phyloP scores from a whole-genome alignment of 1,140 invertebrate genomes.

The Scaptomyza graminum region DNA sequence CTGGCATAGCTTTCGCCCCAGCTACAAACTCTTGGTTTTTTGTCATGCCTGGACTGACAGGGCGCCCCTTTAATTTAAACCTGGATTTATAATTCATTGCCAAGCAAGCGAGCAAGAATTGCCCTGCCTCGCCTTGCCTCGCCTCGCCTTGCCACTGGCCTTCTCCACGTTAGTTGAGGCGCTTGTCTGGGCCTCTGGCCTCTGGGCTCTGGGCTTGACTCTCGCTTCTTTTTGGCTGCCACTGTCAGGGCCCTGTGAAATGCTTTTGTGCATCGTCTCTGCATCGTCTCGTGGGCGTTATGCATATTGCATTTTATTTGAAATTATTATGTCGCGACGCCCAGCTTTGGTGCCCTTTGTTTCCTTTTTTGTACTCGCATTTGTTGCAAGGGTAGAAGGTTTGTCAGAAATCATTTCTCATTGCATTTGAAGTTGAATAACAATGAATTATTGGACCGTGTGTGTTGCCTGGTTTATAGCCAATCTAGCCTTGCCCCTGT shows the following conservation, averaged over 20 bases:
- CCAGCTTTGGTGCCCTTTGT: conserved; percentile 3
- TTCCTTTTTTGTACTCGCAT: background rate
- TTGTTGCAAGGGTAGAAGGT: conserved; percentile 37
- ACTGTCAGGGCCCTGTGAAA: conserved; percentile 18
- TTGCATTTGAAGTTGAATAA: conserved; percentile 41
- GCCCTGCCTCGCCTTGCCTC: too few species aligned
- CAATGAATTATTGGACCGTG: conserved; percentile 47
- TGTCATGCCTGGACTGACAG: conserved; percentile 25
- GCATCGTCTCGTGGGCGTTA: conserved; percentile 67
- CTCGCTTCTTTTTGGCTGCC: conserved; percentile 35
- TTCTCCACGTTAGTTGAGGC: background rate
- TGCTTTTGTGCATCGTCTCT: background rate
- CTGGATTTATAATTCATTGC: conserved; percentile 82
- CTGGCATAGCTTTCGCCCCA: conserved; percentile 8
- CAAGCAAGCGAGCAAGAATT: conserved; percentile 18
- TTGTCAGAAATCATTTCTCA: conserved; percentile 69
- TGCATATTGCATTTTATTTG: conserved; percentile 82
- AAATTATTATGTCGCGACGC: conserved; percentile 81
- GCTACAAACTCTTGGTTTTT: conserved; percentile 8
- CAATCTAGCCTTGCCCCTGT: conserved; percentile 1
- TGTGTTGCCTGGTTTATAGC: conserved; percentile 2
- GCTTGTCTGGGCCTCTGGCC: conserved; percentile 20
- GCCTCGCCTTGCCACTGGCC: conserved; percentile 25
- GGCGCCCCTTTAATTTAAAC: conserved; percentile 72
- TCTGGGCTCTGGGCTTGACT: conserved; percentile 11